phyloP scores from a whole-genome alignment of 2,888 invertebrate species.

The Drosophila niveifrons region DNA sequence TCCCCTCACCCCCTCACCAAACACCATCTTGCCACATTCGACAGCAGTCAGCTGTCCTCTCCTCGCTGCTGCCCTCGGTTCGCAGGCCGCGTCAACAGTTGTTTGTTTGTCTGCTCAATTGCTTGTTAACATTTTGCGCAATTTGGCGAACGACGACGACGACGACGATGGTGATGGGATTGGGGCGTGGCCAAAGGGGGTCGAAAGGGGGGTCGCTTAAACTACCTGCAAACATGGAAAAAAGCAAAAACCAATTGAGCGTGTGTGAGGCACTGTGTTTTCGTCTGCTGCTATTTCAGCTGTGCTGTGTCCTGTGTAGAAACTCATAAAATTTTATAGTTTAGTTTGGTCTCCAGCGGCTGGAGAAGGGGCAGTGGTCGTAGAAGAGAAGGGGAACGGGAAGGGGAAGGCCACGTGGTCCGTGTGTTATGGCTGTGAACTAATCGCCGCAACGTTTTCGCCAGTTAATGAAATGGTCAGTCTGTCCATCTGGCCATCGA shows the following conservation, averaged over 20 bases:
- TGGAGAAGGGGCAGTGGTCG: constrained; percentile 10
- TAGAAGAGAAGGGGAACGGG: not conserved
- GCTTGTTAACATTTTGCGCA: constrained; percentile 81
- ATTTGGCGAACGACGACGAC: constrained; percentile 65
- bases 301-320: constrained; percentile 59
- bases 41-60: constrained; percentile 60
- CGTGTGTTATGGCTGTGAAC: constrained; percentile 78
- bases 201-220: constrained; percentile 31
- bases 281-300: not conserved
- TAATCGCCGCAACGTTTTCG: constrained; percentile 75
- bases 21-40: constrained; percentile 18
- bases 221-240: constrained; percentile 78
- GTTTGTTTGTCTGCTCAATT: constrained; percentile 81
- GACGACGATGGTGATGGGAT: constrained; percentile 6
- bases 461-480: constrained; percentile 77
- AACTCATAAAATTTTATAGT: constrained; percentile 79
- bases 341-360: constrained; percentile 54
- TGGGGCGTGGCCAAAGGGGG: constrained; percentile 7
- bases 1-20: not conserved
- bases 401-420: constrained; percentile 11
- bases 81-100: constrained; percentile 52
- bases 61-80: not conserved
- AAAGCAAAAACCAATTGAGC: constrained; percentile 78
- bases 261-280: constrained; percentile 41
- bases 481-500: constrained; percentile 39